Base-by-base conservation (phyloP, 2,888 invertebrate genomes). In the Autographa gamma region DNA sequence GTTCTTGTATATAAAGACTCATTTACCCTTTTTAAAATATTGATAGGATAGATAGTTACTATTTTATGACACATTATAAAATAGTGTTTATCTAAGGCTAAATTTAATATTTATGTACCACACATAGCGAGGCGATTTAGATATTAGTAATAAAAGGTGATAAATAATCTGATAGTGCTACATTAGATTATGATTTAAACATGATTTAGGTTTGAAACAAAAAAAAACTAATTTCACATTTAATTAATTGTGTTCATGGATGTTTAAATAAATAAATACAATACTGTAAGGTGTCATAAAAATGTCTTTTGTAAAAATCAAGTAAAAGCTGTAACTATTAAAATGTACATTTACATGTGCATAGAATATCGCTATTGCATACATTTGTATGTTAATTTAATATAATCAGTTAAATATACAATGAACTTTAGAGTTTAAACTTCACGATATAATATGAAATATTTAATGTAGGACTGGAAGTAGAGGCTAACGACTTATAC, bases 41-140 rank as follows among this genome's bases (percentile, higher is more conserved):
- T 16, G 43, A 6, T n/a, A 43, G 43, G 43, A 16, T 43, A 16
- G 1, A 41, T 43, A 16, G 43, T 43, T 16, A 14, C 16, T 43
- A 43, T 16, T 43, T 16, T 43, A 43, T 16, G 5, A 43, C 0
- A 13, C 0, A 43, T 16, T 5, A 43, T 43, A 43, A 16, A 14
- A 4, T 43, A 43, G 43, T 43, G 16, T 43, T 43, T 14, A 13
- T 16, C 0, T 43, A 14, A n/a, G n/a, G 16, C n/a, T 48, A 48
- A 5, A n/a, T n/a, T 8, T n/a, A 48, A 5, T n/a, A n/a, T n/a
- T 5, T 38, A 48, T 3, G n/a, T 48, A 48, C 48, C n/a, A 48
- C 48, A 48, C 48, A n/a, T 48, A 48, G 48, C n/a, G 48, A 48
- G n/a, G n/a, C 16, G 48, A 48, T 48, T 48, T 48, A 48, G 48